Percentiles rank a stretch among this genome's conserved stretches.
phyloP scores from a whole-genome alignment of 2,888 invertebrate species.

The Pristionchus maxplancki region DNA sequence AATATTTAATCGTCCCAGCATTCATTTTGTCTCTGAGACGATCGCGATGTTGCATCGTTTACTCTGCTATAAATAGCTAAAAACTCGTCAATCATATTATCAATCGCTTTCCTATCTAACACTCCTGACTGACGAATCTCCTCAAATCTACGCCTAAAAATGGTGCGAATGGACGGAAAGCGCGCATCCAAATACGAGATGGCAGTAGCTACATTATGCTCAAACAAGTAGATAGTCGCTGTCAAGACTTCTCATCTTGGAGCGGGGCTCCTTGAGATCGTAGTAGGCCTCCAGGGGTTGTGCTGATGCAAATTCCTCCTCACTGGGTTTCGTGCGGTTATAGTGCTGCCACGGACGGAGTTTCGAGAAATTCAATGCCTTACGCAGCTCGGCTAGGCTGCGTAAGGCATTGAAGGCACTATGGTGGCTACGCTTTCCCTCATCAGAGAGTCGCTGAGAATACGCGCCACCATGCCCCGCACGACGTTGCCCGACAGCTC shows the following conservation, averaged over 20 bases:
- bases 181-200: constrained; percentile 55
- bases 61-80: neutral
- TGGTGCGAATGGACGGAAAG: too few relatives aligned
- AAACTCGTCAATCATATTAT: constrained; percentile 56
- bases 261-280: constrained; percentile 54
- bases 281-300: constrained; percentile 55
- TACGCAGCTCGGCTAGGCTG: constrained; percentile 46
- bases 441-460: neutral
- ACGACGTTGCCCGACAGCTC: constrained; percentile 52
- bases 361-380: neutral
- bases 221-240: constrained; percentile 54
- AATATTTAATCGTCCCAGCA: too few relatives aligned
- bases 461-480: neutral
- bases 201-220: constrained; percentile 56
- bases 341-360: constrained; percentile 36
- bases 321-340: constrained; percentile 43
- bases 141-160: too few relatives aligned
- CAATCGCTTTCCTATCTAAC: constrained; percentile 57
- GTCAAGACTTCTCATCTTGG: constrained; percentile 55
- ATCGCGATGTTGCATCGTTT: constrained; percentile 19
- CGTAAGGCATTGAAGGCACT: too few relatives aligned
- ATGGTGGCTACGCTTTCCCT: constrained; percentile 22
- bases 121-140: constrained; percentile 54
- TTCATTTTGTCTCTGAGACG: too few relatives aligned
- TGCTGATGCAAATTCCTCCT: constrained; percentile 50